A percentile compares a stretch with the other conserved stretches of the same genome.
phyloP scores from a whole-genome alignment of 2,113 vertebrate genomes.

The Stigmatopora nigra region DNA sequence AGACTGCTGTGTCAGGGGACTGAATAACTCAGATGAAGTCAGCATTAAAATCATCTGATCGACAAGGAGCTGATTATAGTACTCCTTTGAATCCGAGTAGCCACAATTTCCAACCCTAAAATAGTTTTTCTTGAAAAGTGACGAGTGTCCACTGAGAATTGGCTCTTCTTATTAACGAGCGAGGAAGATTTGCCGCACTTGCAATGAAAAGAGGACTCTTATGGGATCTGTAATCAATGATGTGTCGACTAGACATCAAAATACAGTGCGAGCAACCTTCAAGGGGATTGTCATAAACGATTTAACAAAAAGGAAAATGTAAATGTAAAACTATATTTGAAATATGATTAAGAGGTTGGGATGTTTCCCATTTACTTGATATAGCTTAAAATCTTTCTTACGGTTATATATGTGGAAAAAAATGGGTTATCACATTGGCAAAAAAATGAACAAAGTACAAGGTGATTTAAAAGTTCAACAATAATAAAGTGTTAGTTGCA shows the following conservation, averaged over 20 bases:
- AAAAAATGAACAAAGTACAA: no score
- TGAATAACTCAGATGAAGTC: conserved; percentile 3
- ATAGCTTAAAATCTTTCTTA: no score
- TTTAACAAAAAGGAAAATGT: no score
- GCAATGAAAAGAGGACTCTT: conserved; percentile 16
- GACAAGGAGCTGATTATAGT: conserved; percentile 20
- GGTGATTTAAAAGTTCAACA: no score
- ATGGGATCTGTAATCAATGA: conserved; percentile 32
- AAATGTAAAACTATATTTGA: no score
- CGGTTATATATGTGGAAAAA: no score
- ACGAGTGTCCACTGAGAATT: conserved; percentile 18
- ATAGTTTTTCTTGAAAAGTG: conserved; percentile 15
- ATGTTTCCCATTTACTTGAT: conserved; percentile 27
- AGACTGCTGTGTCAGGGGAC: conserved; percentile 2
- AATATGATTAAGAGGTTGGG: conserved; percentile 6
- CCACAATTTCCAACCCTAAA: conserved; percentile 10
- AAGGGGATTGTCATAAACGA: background rate
- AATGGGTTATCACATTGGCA: no score
- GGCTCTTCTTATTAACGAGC: conserved; percentile 23
- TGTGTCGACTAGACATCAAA: conserved; percentile 13
- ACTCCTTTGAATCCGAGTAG: conserved; percentile 9
- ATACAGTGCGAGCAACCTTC: background rate
- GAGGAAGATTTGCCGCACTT: conserved; percentile 14
- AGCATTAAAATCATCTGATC: conserved; percentile 5
- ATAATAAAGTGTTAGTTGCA: no score